phyloP scores from a whole-genome alignment of 2,888 invertebrate genomes.

The Cheilosia grossa region DNA sequence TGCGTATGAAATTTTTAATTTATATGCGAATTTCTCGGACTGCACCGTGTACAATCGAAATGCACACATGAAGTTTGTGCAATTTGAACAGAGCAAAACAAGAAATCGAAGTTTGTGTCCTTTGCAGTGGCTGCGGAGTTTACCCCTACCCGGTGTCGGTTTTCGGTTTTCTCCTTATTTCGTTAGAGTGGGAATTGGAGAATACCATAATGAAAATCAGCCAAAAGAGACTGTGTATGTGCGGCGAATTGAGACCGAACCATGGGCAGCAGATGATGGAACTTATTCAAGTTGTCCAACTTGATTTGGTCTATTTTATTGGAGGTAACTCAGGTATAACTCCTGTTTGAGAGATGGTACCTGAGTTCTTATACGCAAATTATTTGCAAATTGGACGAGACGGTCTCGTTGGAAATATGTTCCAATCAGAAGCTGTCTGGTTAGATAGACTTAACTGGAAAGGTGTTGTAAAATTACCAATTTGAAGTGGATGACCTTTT shows the following conservation, averaged over 20 bases:
- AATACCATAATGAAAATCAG: conserved; percentile 10
- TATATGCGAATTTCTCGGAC: conserved; percentile 76
- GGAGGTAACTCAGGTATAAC: background rate
- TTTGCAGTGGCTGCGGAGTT: background rate
- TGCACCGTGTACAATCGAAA: conserved; percentile 55
- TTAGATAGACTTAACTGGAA: background rate
- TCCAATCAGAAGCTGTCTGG: conserved; percentile 19
- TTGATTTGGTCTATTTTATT: conserved; percentile 46
- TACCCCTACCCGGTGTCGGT: background rate
- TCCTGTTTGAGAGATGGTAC: conserved; percentile 1
- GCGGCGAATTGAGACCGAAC: conserved; percentile 38
- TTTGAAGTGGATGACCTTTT: background rate
- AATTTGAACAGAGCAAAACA: conserved; percentile 28
- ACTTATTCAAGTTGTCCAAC: conserved; percentile 50
- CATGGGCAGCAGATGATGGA: conserved; percentile 31
- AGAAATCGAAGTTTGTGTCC: background rate
- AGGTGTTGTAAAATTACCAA: conserved; percentile 44
- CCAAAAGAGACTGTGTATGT: conserved; percentile 22
- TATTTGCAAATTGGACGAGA: conserved; percentile 33
- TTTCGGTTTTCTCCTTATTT: background rate
- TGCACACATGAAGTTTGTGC: conserved; percentile 64
- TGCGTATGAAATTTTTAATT: conserved; percentile 77
- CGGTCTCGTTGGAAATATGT: background rate
- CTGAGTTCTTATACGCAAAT: conserved; percentile 18
- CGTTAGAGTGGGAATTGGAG: background rate